phyloP scores from a whole-genome alignment of 2,888 invertebrate genomes.

The Emmelina monodactyla region DNA sequence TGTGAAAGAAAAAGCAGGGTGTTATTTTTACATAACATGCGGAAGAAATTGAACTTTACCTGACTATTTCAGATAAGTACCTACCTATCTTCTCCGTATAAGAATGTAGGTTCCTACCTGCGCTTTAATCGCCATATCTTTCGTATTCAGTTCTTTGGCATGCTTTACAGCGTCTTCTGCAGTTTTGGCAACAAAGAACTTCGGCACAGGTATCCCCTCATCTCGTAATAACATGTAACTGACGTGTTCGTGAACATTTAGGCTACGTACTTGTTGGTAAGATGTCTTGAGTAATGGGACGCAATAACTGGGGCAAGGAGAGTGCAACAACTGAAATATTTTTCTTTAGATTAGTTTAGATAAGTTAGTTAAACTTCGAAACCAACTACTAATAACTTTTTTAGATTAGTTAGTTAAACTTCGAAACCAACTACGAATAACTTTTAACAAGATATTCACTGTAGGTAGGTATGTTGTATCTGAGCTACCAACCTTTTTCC shows the following conservation, averaged over 20 bases:
- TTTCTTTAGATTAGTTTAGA: not conserved
- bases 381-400: not conserved
- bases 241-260: constrained; percentile 95
- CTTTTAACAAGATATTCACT: not conserved
- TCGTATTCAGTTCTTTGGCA: constrained; percentile 77
- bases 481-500: constrained; percentile 77
- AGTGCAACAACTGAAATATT: not conserved
- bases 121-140: constrained; percentile 87
- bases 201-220: constrained; percentile 88
- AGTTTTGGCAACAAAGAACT: constrained; percentile 88
- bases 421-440: not conserved
- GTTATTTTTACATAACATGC: no score
- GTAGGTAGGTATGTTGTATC: not conserved
- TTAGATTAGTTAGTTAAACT: not conserved
- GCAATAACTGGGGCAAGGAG: not conserved
- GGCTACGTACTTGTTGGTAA: constrained; percentile 74
- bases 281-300: no score
- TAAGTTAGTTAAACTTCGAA: not conserved
- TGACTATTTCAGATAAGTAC: no score
- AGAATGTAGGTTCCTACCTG: no score
- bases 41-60: no score
- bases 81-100: no score
- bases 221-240: constrained; percentile 88
- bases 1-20: no score
- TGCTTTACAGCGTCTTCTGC: constrained; percentile 82